Percentiles rank a stretch among this genome's conserved stretches.
phyloP scores from a whole-genome alignment of 2,797 vertebrate genomes.

The Neosilurus mollespiculum region DNA sequence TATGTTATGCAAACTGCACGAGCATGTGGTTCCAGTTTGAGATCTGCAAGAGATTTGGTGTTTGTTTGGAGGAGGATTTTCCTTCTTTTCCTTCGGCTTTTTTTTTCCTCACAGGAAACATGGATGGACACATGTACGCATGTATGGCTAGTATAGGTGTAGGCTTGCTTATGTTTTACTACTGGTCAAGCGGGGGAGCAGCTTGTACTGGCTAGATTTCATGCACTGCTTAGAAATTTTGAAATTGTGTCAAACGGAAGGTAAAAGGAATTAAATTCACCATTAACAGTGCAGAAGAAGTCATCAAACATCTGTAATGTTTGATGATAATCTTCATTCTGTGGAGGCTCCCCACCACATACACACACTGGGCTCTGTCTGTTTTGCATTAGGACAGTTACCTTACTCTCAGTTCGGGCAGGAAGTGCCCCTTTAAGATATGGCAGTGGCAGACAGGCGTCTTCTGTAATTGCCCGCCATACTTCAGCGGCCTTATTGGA shows the following conservation, averaged over 20 bases:
- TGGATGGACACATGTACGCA: no score
- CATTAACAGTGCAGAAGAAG: background rate
- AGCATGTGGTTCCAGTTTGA: constrained; percentile 56
- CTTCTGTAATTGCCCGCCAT: constrained; percentile 53
- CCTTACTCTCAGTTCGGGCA: constrained; percentile 57
- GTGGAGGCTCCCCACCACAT: background rate
- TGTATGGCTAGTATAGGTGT: background rate
- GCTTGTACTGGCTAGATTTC: background rate
- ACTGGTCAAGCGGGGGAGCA: no score
- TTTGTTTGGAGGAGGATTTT: constrained; percentile 50
- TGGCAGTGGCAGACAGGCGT: constrained; percentile 52
- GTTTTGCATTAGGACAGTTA: constrained; percentile 58
- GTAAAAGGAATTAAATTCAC: constrained; percentile 11
- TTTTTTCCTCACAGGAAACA: constrained; percentile 7
- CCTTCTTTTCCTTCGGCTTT: background rate
- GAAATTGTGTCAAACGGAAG: constrained; percentile 6
- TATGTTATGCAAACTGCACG: constrained; percentile 16
- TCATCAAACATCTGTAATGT: constrained; percentile 32
- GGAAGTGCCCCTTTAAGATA: constrained; percentile 57
- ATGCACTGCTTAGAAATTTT: background rate
- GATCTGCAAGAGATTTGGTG: constrained; percentile 44
- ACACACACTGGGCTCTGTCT: constrained; percentile 34
- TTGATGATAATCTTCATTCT: background rate
- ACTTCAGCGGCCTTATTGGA: constrained; percentile 58
- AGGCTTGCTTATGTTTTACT: background rate